Percentiles rank a stretch among this genome's conserved stretches.
These are phyloP conservation scores for Rotaria sp. DNA, from an alignment of 2,888 invertebrate species.

Conservation along the genomic window DNA sequence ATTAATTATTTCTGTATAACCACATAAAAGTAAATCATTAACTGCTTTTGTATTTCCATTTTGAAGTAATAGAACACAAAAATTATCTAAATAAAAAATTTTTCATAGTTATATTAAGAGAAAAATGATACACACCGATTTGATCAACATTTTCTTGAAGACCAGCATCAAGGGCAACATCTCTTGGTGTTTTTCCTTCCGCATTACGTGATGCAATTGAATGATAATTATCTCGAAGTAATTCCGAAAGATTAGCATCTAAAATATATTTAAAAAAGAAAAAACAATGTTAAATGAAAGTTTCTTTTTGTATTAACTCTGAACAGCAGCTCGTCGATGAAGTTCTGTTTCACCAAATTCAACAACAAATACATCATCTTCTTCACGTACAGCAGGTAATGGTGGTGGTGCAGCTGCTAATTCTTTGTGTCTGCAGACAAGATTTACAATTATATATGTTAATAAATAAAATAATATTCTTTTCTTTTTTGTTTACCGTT, in stretches of 20 bases:
- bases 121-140: conserved; percentile 27
- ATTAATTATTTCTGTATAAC: conserved; percentile 25
- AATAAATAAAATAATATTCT: not conserved
- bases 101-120: not conserved
- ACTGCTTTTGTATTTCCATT: conserved; percentile 34
- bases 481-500: not conserved
- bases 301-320: not conserved
- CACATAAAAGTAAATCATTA: conserved; percentile 33
- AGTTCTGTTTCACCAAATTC: conserved; percentile 40
- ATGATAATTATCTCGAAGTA: conserved; percentile 32
- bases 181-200: conserved; percentile 36
- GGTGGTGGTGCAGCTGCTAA: conserved; percentile 32
- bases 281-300: no score
- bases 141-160: conserved; percentile 34
- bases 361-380: conserved; percentile 33
- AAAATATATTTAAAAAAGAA: not conserved
- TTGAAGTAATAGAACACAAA: not conserved
- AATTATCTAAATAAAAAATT: not conserved
- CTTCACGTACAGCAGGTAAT: conserved; percentile 37
- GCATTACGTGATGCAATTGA: conserved; percentile 31
- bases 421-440: conserved; percentile 27
- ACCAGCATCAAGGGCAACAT: conserved; percentile 32
- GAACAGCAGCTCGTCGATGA: conserved; percentile 35
- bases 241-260: conserved; percentile 3
- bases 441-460: not conserved